phyloP scores from a whole-genome alignment of 2,888 invertebrate genomes.

The Phoronis australis region DNA sequence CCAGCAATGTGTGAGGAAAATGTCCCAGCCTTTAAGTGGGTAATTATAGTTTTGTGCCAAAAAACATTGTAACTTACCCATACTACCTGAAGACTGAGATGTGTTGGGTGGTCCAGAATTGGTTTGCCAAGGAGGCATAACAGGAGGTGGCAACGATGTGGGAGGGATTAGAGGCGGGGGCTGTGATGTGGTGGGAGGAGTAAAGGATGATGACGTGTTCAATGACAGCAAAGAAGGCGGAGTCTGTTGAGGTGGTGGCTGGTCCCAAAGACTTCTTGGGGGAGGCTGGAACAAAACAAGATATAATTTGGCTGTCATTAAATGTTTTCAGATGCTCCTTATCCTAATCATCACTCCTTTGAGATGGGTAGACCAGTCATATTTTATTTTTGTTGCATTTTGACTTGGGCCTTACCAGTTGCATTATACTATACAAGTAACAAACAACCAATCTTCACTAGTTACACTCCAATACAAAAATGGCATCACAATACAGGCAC shows the following conservation, averaged over 20 bases:
- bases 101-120: neutral
- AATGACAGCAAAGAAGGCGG: conserved; percentile 19
- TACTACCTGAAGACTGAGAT: conserved; percentile 13
- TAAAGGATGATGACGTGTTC: conserved; percentile 11
- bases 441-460: too few relatives aligned
- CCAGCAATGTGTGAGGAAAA: too few relatives aligned
- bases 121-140: conserved; percentile 16
- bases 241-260: conserved; percentile 7
- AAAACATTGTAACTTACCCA: too few relatives aligned
- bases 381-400: too few relatives aligned
- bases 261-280: conserved; percentile 9
- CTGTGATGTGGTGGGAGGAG: conserved; percentile 6
- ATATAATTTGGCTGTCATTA: conserved; percentile 12
- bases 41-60: too few relatives aligned
- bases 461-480: too few relatives aligned
- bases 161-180: conserved; percentile 8
- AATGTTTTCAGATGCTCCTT: neutral
- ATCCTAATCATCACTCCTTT: neutral
- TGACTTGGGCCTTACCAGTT: too few relatives aligned
- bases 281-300: conserved; percentile 12
- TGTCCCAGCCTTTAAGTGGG: too few relatives aligned
- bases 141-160: conserved; percentile 49
- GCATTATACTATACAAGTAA: too few relatives aligned
- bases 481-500: too few relatives aligned
- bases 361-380: too few relatives aligned